phyloP scores from a whole-genome alignment of 2,888 invertebrate genomes.

The Zaprionus lineosus region DNA sequence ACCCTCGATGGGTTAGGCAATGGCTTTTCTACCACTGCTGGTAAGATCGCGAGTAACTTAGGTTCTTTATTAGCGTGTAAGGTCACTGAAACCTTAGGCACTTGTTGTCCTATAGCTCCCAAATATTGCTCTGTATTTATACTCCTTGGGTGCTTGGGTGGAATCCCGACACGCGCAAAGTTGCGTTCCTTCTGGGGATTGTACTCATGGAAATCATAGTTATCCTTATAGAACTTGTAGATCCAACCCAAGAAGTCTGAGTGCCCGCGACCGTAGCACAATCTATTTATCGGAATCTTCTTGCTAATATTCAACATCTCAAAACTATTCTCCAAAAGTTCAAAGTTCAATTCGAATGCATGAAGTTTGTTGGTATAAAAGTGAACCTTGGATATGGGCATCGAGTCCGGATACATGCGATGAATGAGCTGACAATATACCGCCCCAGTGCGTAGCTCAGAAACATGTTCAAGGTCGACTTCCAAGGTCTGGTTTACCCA shows the following conservation, averaged over 20 bases:
- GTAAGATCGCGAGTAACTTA: too few relatives aligned
- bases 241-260: neutral
- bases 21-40: too few relatives aligned
- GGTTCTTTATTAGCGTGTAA: too few relatives aligned
- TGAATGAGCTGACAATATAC: neutral
- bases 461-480: neutral
- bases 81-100: too few relatives aligned
- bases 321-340: neutral
- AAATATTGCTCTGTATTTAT: too few relatives aligned
- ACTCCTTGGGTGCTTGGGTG: too few relatives aligned
- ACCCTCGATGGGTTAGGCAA: too few relatives aligned
- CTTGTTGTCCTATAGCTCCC: too few relatives aligned
- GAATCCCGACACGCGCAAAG: neutral
- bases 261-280: neutral
- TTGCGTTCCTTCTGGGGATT: neutral
- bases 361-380: neutral
- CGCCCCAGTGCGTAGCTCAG: neutral
- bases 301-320: neutral
- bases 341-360: neutral
- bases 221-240: neutral
- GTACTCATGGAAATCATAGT: neutral
- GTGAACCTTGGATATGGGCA: neutral
- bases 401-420: neutral
- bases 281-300: neutral
- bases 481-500: neutral